A percentile compares a stretch with the other conserved stretches of the same genome.
phyloP scores from a whole-genome alignment of 1,140 invertebrate genomes.

The Plodia interpunctella region DNA sequence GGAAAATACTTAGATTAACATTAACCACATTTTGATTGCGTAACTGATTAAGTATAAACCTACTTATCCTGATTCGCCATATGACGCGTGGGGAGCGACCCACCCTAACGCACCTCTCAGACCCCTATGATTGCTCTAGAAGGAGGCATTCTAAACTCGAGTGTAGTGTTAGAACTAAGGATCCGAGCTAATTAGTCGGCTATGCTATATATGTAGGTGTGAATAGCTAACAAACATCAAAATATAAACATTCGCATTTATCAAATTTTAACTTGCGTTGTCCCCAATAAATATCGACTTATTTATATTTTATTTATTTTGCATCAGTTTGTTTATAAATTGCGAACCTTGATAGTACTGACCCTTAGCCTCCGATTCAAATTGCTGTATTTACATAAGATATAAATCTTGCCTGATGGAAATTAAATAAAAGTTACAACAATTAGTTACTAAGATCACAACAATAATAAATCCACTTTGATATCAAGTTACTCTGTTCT shows the following conservation, averaged over 20 bases:
- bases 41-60: too few species aligned
- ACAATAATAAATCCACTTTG: not conserved
- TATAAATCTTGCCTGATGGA: not conserved
- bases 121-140: too few species aligned
- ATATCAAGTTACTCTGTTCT: not conserved
- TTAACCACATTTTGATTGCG: not conserved
- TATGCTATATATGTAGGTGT: too few species aligned
- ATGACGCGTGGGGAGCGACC: too few species aligned
- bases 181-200: too few species aligned
- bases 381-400: conserved; percentile 15
- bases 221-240: not conserved
- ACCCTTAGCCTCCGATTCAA: conserved; percentile 21
- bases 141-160: too few species aligned
- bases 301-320: not conserved
- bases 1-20: not conserved
- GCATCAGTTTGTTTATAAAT: conserved; percentile 3
- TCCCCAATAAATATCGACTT: not conserved
- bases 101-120: too few species aligned
- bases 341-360: conserved; percentile 28
- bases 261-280: not conserved
- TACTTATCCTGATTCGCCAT: too few species aligned
- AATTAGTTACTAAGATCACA: too few species aligned
- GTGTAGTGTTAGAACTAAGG: too few species aligned
- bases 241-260: not conserved
- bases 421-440: not conserved